Conservation (phyloP, 2,113 vertebrate species). For the Siphamia tubifer region DNA sequence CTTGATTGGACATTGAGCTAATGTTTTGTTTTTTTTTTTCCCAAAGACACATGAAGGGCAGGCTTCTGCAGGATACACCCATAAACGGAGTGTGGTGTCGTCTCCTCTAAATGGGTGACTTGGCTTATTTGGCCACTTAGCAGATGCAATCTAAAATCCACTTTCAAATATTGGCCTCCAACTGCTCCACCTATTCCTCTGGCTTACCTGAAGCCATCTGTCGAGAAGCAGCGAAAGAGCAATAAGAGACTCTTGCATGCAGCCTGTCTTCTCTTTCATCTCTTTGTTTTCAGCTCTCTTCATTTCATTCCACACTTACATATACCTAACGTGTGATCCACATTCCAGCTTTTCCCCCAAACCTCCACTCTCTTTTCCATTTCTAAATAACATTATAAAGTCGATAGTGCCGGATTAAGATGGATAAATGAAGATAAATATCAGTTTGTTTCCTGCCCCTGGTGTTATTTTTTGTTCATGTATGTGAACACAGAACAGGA, state of each 20-base stretch:
- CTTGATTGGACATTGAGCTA: not conserved
- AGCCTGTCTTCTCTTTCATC: constrained; percentile 13
- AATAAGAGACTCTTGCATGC: not conserved
- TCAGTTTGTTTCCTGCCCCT: not conserved
- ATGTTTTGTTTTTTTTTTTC: not conserved
- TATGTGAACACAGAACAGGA: not conserved
- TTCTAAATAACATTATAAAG: constrained; percentile 1
- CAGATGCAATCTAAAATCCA: constrained; percentile 30
- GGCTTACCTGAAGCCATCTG: constrained; percentile 38
- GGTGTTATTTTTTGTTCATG: not conserved
- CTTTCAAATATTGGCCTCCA: constrained; percentile 12
- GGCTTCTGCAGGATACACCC: not conserved
- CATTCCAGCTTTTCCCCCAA: not conserved
- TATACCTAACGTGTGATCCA: not conserved
- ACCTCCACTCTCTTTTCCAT: not conserved
- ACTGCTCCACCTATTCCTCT: constrained; percentile 23
- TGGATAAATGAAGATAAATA: not conserved
- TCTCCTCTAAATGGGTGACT: not conserved
- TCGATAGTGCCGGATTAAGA: not conserved
- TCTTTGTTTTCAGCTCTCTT: constrained; percentile 23
- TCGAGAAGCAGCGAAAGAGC: constrained; percentile 11
- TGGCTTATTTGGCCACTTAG: constrained; percentile 4
- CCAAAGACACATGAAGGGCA: not conserved
- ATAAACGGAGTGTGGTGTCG: not conserved
- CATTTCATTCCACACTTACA: not conserved